Evolutionary conservation across 1,140 invertebrate species (phyloP), one percentile per base, ranked within the genome.

Genomic region (Panulirus ornatus): DNA sequence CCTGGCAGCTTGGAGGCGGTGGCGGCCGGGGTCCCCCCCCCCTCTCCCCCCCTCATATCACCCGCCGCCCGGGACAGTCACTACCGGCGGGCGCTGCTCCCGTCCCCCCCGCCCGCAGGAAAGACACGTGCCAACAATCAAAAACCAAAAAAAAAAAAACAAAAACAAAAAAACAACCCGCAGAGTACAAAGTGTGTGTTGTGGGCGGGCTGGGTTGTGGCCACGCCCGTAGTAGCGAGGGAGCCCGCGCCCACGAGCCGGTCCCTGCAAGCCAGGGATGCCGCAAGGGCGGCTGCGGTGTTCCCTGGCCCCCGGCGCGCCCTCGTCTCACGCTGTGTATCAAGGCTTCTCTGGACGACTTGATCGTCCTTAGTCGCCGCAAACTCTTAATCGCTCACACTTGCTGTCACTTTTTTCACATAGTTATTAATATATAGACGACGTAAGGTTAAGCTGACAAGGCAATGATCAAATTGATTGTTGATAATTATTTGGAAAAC

Each of bases 101-200:
- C 83, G 82, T 85, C 83, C 88, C 87, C 82, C 88, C 82, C 88
- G 88, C 83, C 88, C 88, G 88, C 88, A 90, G 88, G 83, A 90
- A 90, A 90, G 88, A 90, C 88, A 90, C 88, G 88, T 90, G 88
- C 88, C 88, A 90, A 90, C 88, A 90, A 90, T 90, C 88, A 90
- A 90, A n/a, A n/a, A n/a, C n/a, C n/a, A n/a, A n/a, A n/a, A n/a
- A n/a, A n/a, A n/a, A n/a, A n/a, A n/a, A n/a, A n/a, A n/a, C n/a
- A n/a, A n/a, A n/a, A n/a, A n/a, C n/a, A n/a, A n/a, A n/a, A n/a
- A n/a, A 90, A 90, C 88, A 90, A 84, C 88, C 88, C 82, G 73
- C 88, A 90, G 88, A 90, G 88, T 90, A 90, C 88, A 90, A 90
- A 90, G 82, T 85, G 88, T 90, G 88, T 90, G 83, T 84, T 90